A percentile compares a stretch with the other conserved stretches of the same genome.
These are phyloP conservation scores for Pseudotriccus pelzelni DNA, from an alignment of 2,797 vertebrate genomes.

Conservation along the genomic window DNA sequence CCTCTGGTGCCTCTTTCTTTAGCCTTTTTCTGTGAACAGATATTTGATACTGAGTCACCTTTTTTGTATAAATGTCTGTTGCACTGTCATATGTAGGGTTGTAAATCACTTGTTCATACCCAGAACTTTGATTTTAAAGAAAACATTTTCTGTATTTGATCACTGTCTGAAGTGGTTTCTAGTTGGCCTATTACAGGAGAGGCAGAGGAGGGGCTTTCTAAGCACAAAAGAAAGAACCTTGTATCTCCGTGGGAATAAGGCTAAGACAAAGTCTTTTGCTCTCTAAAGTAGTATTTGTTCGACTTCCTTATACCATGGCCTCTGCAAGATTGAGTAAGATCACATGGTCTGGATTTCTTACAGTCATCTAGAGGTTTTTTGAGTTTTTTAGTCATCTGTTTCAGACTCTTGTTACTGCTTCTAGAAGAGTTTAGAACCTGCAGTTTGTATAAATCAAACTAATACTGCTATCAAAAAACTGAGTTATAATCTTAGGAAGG, in stretches of 20 bases:
- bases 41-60: background rate
- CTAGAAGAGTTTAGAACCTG: background rate
- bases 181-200: background rate
- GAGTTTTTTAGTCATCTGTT: background rate
- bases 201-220: background rate
- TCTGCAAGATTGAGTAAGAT: background rate
- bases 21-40: background rate
- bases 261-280: background rate
- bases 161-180: background rate
- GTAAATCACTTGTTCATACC: background rate
- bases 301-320: background rate
- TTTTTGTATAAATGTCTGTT: background rate
- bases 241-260: background rate
- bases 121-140: background rate
- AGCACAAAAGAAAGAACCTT: background rate
- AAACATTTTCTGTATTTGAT: background rate
- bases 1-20: background rate
- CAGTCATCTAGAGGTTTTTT: fast-evolving
- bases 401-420: background rate
- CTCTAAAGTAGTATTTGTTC: background rate
- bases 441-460: background rate
- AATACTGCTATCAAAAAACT: background rate
- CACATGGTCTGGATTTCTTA: background rate
- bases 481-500: background rate
- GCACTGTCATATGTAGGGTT: background rate